phyloP scores from a whole-genome alignment of 2,113 vertebrate genomes.

The Coracopsis vasa region DNA sequence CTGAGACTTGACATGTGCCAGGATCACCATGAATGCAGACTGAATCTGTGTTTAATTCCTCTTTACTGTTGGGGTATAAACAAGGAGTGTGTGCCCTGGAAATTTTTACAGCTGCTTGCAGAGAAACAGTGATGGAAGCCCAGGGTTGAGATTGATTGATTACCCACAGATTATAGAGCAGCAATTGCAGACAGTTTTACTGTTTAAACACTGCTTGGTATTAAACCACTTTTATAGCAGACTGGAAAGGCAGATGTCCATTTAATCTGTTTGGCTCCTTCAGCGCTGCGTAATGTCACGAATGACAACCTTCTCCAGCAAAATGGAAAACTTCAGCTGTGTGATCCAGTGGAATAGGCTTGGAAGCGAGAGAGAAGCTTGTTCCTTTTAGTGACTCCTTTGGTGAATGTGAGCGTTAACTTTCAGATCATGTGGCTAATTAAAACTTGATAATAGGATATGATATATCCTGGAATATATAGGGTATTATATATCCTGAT shows the following conservation, averaged over 20 bases:
- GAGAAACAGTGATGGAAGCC: conserved; percentile 8
- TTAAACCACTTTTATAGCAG: conserved; percentile 48
- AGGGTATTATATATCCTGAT: background rate
- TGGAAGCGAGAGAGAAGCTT: background rate
- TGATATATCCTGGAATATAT: background rate
- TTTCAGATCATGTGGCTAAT: background rate
- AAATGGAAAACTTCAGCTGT: background rate
- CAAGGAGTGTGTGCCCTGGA: conserved; percentile 15
- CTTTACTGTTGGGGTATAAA: background rate
- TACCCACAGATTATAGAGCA: conserved; percentile 37
- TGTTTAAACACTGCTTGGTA: conserved; percentile 36
- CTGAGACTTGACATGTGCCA: background rate
- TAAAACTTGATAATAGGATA: background rate
- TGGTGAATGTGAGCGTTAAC: background rate
- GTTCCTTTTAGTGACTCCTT: background rate
- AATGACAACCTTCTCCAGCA: background rate
- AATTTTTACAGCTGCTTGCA: conserved; percentile 10
- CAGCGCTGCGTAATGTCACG: background rate
- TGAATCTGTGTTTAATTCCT: conserved; percentile 31
- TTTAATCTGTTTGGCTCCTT: conserved; percentile 36
- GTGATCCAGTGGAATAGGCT: background rate
- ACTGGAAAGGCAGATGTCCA: conserved; percentile 51
- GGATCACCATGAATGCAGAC: background rate
- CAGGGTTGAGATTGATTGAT: conserved; percentile 2
- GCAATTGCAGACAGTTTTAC: conserved; percentile 50